Evolutionary conservation across 2,888 invertebrate genomes (phyloP).

Genomic region (Stenoptilia bipunctidactyla): DNA sequence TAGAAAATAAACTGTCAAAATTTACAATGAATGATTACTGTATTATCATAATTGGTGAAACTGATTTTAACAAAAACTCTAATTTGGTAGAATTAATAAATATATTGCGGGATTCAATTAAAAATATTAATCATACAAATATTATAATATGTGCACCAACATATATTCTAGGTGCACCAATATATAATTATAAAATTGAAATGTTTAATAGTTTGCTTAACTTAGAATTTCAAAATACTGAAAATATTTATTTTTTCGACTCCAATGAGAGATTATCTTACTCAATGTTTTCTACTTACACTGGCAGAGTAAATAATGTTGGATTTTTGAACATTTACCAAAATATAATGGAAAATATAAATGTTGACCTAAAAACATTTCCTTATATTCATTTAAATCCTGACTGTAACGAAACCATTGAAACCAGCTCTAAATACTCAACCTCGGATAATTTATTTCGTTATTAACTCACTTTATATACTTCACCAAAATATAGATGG

Average conservation of each 20-base stretch:
- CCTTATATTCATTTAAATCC: not conserved
- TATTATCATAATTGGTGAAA: conserved; percentile 1
- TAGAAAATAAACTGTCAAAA: not conserved
- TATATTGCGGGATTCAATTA: too few relatives aligned
- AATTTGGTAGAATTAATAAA: too few relatives aligned
- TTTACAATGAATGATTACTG: conserved; percentile 4
- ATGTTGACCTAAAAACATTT: not conserved
- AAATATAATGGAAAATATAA: not conserved
- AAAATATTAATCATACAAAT: not conserved
- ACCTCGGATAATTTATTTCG: conserved; percentile 6
- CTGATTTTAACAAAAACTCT: not conserved
- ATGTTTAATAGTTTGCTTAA: conserved; percentile 1
- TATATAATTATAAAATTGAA: conserved; percentile 4
- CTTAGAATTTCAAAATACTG: not conserved
- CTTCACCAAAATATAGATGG: conserved; percentile 13
- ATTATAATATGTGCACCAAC: not conserved
- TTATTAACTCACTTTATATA: conserved; percentile 6
- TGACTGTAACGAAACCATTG: not conserved
- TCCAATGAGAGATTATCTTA: not conserved
- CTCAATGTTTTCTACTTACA: not conserved
- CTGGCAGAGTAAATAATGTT: conserved; percentile 1
- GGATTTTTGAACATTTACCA: conserved; percentile 1
- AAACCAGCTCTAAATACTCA: not conserved
- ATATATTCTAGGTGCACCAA: not conserved
- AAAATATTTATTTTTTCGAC: conserved; percentile 2